Base-by-base conservation (phyloP, 2,888 invertebrate genomes). In the Sinelater perroti region DNA sequence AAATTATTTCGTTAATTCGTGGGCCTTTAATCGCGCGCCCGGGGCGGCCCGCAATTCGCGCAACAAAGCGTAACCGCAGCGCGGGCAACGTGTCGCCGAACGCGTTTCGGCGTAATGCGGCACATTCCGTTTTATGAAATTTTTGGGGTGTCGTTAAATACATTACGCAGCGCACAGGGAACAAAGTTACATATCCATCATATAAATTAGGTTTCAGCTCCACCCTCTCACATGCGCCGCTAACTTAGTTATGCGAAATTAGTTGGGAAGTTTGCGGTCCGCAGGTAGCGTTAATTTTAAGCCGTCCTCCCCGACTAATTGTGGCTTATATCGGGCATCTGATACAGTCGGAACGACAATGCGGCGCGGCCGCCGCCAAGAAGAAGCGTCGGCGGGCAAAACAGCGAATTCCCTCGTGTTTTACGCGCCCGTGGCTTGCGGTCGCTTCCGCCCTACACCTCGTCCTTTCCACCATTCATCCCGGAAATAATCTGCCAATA, bases 211-310 rank as follows among this genome's bases (percentile, higher is more conserved):
- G 50, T 54, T 55, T 55, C 54, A 53, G 16, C 49, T 57, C 45
- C 57, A 57, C 57, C 57, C 52, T 47, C 53, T 44, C 36, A 45
- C 51, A 60, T 60, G 49, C 28, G 38, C 54, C 18, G 35, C 54
- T 55, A 55, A 60, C 55, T 54, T 54, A 30, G 54, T 60, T 60
- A 60, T 54, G 55, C 33, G 51, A 54, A 55, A 60, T 60, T 60
- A 60, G 59, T 60, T 55, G 55, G 55, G 55, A 60, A 60, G 55
- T 60, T 60, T 60, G 59, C 46, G 59, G 59, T 55, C 50, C 49
- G 55, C 59, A 60, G 59, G 55, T 60, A 60, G 51, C 55, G 59
- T 50, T 60, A 54, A 60, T 60, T 60, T 60, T 60, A 60, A 60
- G 55, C 55, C 51, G 44, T 51, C 55, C n/a, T n/a, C n/a, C n/a